Percentiles rank a stretch among this genome's conserved stretches.
These are phyloP conservation scores for Ciona savignyi DNA, from an alignment of 23 tunicate genomes.

Conservation along the genomic window DNA sequence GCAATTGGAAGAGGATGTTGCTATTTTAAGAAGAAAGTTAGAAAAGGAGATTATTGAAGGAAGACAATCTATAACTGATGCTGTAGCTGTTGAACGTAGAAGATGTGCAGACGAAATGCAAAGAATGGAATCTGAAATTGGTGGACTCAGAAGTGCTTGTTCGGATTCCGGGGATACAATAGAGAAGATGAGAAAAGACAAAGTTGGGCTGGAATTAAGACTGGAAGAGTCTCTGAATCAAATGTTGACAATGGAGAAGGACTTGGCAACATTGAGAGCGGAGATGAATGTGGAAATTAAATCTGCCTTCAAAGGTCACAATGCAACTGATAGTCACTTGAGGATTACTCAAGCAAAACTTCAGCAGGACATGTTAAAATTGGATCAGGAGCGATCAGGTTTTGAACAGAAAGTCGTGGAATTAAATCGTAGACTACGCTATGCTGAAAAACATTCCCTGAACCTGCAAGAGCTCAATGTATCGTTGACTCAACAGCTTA, in stretches of 20 bases:
- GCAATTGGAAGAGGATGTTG: constrained; percentile 32
- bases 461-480: constrained; percentile 58
- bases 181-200: constrained; percentile 38
- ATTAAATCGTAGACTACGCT: constrained; percentile 16
- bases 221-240: constrained; percentile 52
- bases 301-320: constrained; percentile 49
- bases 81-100: constrained; percentile 24
- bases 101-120: constrained; percentile 38
- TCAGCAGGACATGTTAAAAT: constrained; percentile 25
- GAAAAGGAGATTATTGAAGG: constrained; percentile 44
- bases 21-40: constrained; percentile 18
- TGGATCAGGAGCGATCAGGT: constrained; percentile 29
- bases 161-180: constrained; percentile 38
- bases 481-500: constrained; percentile 38
- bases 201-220: constrained; percentile 8
- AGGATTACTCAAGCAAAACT: constrained; percentile 35
- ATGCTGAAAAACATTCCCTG: constrained; percentile 41
- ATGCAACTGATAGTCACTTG: constrained; percentile 60
- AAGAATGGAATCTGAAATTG: constrained; percentile 21
- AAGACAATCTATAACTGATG: constrained; percentile 45
- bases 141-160: constrained; percentile 43
- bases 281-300: constrained; percentile 64
- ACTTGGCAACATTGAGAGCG: constrained; percentile 36
- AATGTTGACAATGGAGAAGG: constrained; percentile 35
- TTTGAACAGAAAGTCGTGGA: constrained; percentile 53